These are phyloP conservation scores for Cisticola juncidis DNA, from an alignment of 2,113 vertebrate species.

Conservation along the genomic window DNA sequence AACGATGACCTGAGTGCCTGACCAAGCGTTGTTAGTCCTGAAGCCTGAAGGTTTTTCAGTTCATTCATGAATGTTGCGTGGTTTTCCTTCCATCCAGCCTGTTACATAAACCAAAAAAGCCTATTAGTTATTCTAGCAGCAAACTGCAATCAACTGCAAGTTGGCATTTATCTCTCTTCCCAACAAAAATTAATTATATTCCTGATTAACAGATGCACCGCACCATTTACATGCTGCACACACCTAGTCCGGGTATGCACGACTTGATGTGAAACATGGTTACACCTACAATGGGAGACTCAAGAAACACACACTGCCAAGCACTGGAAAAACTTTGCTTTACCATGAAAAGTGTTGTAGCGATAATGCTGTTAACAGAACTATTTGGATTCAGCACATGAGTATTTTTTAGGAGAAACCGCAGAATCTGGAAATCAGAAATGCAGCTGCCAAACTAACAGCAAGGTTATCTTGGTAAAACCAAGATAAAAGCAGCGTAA, in stretches of 20 bases:
- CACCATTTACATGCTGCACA: not conserved
- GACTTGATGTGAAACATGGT: not conserved
- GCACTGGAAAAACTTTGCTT: not conserved
- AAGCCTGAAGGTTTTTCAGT: conserved; percentile 96
- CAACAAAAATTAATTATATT: not conserved
- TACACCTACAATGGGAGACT: not conserved
- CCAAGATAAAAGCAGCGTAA: not conserved
- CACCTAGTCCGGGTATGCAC: not conserved
- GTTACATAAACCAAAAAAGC: not conserved
- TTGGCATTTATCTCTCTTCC: not conserved
- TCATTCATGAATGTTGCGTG: conserved; percentile 98
- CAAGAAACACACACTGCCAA: not conserved
- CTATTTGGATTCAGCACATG: not conserved
- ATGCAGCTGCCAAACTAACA: not conserved
- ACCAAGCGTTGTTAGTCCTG: conserved; percentile 92
- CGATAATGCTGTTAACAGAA: not conserved
- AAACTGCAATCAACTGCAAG: not conserved
- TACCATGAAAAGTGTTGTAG: not conserved
- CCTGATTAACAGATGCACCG: not conserved
- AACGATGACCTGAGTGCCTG: conserved; percentile 94
- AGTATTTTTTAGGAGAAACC: not conserved
- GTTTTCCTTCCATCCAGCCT: conserved; percentile 99
- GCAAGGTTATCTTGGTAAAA: not conserved
- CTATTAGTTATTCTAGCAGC: not conserved
- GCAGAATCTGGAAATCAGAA: not conserved